These are phyloP conservation scores for Plectrocnemia conspersa DNA, from an alignment of 1,140 invertebrate species.

Conservation along the genomic window DNA sequence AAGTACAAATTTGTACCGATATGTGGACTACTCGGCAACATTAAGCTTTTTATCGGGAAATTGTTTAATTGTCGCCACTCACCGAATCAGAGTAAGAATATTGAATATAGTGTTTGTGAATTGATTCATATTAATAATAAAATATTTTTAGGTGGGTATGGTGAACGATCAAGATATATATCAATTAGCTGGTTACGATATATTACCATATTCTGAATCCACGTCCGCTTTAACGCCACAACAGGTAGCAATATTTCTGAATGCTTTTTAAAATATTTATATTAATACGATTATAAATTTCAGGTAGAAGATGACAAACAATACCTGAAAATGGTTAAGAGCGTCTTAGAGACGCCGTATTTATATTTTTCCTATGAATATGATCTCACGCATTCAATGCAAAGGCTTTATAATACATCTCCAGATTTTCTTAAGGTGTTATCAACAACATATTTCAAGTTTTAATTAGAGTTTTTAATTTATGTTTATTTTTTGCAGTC, in stretches of 20 bases:
- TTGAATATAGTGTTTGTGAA: background rate
- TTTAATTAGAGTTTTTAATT: conserved; percentile 1
- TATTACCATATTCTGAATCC: conserved; percentile 82
- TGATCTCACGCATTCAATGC: conserved; percentile 89
- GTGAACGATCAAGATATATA: conserved; percentile 84
- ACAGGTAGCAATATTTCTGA: conserved; percentile 39
- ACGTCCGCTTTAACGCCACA: conserved; percentile 79
- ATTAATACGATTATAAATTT: conserved; percentile 20
- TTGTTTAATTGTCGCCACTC: conserved; percentile 88
- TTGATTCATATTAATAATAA: conserved; percentile 7
- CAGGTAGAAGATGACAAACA: conserved; percentile 69
- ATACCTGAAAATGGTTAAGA: conserved; percentile 78
- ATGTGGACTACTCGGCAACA: conserved; percentile 84
- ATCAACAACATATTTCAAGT: too few relatives aligned
- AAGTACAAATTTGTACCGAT: conserved; percentile 66
- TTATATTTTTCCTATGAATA: conserved; percentile 93
- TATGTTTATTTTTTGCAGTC: conserved; percentile 45
- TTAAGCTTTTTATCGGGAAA: conserved; percentile 79
- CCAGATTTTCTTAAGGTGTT: conserved; percentile 74
- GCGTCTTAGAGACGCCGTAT: conserved; percentile 70
- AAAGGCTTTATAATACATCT: conserved; percentile 81
- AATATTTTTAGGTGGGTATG: conserved; percentile 63
- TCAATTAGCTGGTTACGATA: conserved; percentile 74
- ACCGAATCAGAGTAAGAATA: conserved; percentile 59
- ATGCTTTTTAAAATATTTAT: background rate